Evolutionary conservation across 2,113 vertebrate genomes (phyloP).

Genomic region (Pica pica): DNA sequence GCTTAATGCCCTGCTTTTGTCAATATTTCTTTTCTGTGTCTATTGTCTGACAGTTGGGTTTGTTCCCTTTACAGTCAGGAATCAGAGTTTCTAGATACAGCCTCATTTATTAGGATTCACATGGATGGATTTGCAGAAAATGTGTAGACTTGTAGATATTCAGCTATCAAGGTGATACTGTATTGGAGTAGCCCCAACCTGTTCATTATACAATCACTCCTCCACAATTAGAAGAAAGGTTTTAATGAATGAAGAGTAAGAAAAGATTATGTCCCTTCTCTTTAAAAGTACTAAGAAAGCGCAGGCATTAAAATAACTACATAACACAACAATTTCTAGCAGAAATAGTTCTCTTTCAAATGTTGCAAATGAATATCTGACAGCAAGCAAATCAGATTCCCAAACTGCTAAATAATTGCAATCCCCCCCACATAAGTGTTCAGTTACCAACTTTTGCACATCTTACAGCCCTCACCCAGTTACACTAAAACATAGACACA

Average conservation of each 20-base stretch:
- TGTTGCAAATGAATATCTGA: neutral
- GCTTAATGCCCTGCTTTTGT: neutral
- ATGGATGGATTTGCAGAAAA: neutral
- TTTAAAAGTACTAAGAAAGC: neutral
- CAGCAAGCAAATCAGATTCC: neutral
- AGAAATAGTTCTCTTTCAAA: neutral
- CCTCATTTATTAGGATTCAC: neutral
- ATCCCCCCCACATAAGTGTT: accelerated
- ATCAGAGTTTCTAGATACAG: neutral
- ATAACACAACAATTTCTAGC: neutral
- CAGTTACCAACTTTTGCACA: neutral
- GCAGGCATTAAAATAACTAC: neutral
- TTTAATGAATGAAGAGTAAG: neutral
- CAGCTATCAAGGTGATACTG: neutral
- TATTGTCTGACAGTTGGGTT: neutral
- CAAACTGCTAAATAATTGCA: neutral
- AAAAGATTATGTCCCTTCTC: neutral
- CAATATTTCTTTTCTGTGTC: neutral
- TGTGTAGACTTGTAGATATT: accelerated
- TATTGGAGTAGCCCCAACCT: neutral
- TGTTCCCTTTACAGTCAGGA: neutral
- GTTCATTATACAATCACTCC: neutral
- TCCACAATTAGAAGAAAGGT: neutral
- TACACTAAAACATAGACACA: neutral
- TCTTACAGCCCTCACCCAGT: neutral